phyloP scores from a whole-genome alignment of 2,113 vertebrate genomes.

The Albula goreensis region DNA sequence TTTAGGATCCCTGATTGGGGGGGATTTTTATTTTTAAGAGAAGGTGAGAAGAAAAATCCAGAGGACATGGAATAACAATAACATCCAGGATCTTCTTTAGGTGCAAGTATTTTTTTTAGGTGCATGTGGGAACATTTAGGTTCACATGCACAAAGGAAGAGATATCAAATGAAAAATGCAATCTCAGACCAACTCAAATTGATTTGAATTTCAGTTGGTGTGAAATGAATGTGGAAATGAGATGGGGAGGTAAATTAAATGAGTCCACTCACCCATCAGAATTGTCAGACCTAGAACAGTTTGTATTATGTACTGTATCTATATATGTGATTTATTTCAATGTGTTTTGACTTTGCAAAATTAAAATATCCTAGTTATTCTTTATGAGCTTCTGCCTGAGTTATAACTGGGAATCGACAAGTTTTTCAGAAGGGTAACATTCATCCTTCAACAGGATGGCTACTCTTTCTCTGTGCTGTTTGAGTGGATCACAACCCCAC shows the following conservation, averaged over 20 bases:
- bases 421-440: neutral
- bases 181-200: neutral
- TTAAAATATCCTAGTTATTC: conserved; percentile 19
- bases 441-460: neutral
- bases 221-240: neutral
- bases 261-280: neutral
- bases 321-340: conserved; percentile 21
- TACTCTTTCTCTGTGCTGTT: neutral
- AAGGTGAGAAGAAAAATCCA: neutral
- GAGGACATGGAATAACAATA: neutral
- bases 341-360: conserved; percentile 5
- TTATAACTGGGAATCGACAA: neutral
- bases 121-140: too few relatives aligned
- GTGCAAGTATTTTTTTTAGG: neutral
- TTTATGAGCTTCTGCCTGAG: neutral
- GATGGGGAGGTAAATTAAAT: neutral
- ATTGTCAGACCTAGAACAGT: neutral
- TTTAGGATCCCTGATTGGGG: neutral
- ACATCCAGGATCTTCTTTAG: neutral
- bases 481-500: neutral
- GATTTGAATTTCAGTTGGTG: neutral
- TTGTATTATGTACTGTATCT: neutral
- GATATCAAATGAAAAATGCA: neutral
- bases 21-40: neutral
- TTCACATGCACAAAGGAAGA: neutral